Evolutionary conservation across 2,888 invertebrate genomes (phyloP), one percentile per base, ranked within the genome.

Genomic region (Melanargia galathea): DNA sequence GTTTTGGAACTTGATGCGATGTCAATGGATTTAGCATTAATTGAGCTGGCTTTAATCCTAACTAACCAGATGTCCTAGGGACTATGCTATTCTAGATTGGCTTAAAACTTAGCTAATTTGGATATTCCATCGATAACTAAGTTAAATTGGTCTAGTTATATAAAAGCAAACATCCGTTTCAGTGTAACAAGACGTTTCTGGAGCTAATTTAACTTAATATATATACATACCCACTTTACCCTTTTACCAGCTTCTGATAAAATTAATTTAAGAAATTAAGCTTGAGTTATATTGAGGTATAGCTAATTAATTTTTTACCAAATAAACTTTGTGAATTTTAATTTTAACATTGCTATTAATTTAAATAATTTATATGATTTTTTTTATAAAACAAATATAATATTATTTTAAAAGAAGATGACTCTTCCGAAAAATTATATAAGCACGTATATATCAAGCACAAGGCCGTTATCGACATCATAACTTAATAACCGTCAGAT

Each of bases 401-500:
- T 30, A 30, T 26, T 26, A 26, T 30, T 7, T 5, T 3, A 30
- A 6, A 38, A 38, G 38, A 43, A 18, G 10, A 51, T 3, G 33
- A 52, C 11, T 52, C 33, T 52, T 35, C 33, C 52, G 48, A 18
- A 52, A 52, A 70, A 78, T 85, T 84, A 86, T 84, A 83, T 86
- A 84, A 86, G 84, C 82, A 77, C 70, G 61, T 51, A 75, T 72
- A 60, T 46, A 75, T 72, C n/a, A 80, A 82, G 80, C 75, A 83
- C 87, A 87, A 87, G 86, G 87, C 75, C 83, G 77, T 70, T 68
- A 79, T 80, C 77, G 74, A 74, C 79, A 81, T 83, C 84, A 77
- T 76, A 74, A 71, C 43, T 24, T 72, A 71, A 77, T 74, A 78
- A 79, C 78, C 72, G 78, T 80, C 77, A 76, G 73, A 79, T 75